These are phyloP conservation scores for Zele albiditarsus DNA, from an alignment of 2,888 invertebrate species.

Conservation along the genomic window DNA sequence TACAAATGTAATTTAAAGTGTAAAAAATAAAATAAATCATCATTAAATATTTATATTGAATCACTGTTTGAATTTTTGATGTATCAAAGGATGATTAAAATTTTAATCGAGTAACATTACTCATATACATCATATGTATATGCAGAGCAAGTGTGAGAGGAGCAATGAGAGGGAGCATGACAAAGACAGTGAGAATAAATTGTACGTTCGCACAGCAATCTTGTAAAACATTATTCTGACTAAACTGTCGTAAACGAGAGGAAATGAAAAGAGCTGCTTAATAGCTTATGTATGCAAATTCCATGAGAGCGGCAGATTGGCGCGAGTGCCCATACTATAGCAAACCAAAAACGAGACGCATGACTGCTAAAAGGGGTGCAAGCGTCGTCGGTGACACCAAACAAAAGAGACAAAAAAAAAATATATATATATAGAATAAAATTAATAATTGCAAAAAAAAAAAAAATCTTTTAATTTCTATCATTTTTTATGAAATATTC, in stretches of 20 bases:
- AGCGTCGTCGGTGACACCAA: not conserved
- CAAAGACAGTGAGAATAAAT: slow-evolving; percentile 31
- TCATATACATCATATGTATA: not conserved
- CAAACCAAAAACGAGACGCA: not conserved
- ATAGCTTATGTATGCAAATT: slow-evolving; percentile 73
- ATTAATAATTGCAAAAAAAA: too few species aligned
- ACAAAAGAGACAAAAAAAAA: too few species aligned
- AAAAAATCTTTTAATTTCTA: too few species aligned
- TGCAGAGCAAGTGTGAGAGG: too few species aligned
- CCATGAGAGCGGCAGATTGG: slow-evolving; percentile 67
- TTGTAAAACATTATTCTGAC: slow-evolving; percentile 72
- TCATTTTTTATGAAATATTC: too few species aligned
- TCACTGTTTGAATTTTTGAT: slow-evolving; percentile 2
- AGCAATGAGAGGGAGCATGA: too few species aligned
- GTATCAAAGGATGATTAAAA: slow-evolving; percentile 21
- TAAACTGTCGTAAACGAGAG: slow-evolving; percentile 73
- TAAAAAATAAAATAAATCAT: slow-evolving; percentile 10
- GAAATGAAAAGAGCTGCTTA: slow-evolving; percentile 74
- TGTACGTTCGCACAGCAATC: slow-evolving; percentile 67
- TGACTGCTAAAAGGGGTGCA: slow-evolving; percentile 21
- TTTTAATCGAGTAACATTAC: slow-evolving; percentile 25
- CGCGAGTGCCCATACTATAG: slow-evolving; percentile 59
- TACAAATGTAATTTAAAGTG: too few species aligned
- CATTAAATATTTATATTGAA: slow-evolving; percentile 29
- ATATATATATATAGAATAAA: too few species aligned